Base-by-base conservation (phyloP, 2,888 invertebrate genomes). In the Incurvaria masculella region DNA sequence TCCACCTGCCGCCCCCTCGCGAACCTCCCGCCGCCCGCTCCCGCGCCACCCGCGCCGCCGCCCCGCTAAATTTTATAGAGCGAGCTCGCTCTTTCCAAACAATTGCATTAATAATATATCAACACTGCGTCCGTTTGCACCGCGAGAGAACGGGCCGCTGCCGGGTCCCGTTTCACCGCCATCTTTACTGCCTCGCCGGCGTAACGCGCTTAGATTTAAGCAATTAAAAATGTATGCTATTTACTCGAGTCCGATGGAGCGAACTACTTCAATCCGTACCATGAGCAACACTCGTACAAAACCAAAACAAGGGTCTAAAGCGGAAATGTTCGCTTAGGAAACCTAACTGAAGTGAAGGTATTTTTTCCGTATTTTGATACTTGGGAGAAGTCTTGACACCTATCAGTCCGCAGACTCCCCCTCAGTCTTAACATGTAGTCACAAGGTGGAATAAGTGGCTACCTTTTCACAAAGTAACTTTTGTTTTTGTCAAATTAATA, bases 31-130 rank as follows among this genome's bases (percentile, higher is more conserved):
- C 51, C 23, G 47, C 16, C 14, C 42, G 38, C 41, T 11, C n/a
- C 2, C 47, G 27, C 44, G 40, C 43, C 26, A 47, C 51, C 52
- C 51, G 51, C 51, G 51, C 49, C 51, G 51, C 51, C 49, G 51
- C 51, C 51, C n/a, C 52, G 51, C 68, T 66, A 71, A 68, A 72
- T 72, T 74, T 73, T 75, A 75, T 73, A 63, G 66, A 68, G 64
- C 55, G 33, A 4, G 33, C 59, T 63, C 67, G 64, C 67, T 68
- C 71, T 73, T 74, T 73, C 71, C 70, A 68, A 75, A 73, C 73
- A 73, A 76, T 76, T 73, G 72, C 76, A 75, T 76, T 74, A 75
- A 76, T 74, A 76, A 72, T 73, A 69, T 71, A 75, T 74, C 72
- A 73, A 67, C 27, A 39, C 39, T 33, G 40, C 33, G 39, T n/a